Base-by-base conservation (phyloP, 1,140 invertebrate species). In the Bradysia coprophila region DNA sequence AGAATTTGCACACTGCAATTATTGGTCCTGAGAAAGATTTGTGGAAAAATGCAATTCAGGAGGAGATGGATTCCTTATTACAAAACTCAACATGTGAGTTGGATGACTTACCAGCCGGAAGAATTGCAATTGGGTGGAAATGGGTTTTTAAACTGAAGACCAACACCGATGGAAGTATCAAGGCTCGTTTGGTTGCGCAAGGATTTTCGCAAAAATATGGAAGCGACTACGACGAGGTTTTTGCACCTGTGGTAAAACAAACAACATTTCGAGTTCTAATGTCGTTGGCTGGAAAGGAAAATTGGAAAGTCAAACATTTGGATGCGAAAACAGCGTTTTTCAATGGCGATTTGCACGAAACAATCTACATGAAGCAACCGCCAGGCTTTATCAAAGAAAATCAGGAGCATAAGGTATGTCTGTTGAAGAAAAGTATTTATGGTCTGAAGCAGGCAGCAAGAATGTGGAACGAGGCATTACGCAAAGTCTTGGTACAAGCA, bases 251-350 rank as follows among this genome's bases (percentile, higher is more conserved):
- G 8, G 50, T 48, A 4, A 48, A 44, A 32, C 43, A 46, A 20
- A 45, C 15, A 18, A 50, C 59, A 2, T 33, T 57, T n/a, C 38
- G 54, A 21, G 13, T 19, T 38, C 21, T 38, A 38, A 8, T 38
- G 4, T 38, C 36, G 3, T 9, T 38, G 2, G 36, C 36, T 4
- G 13, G 10, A 10, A 16, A 38, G 13, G 3, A 38, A 19, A 38
- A 38, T 4, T 38, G 43, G 37, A 13, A 13, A 3, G 33, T 52
- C 13, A 19, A 40, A 3, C 51, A 59, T 23, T 43, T 56, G 19
- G 57, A 63, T 50, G 49, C 54, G 0, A 53, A 47, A n/a, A 59
- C 52, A 8, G 61, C 63, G 0, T 65, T 62, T 46, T 42, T 64
- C 0, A 43, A 65, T 47, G 63, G 57, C 1, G 34, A 51, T 16